Percentiles rank a stretch among this genome's conserved stretches.
Conservation (phyloP, 2,113 vertebrate species). For the Oxyura jamaicensis region DNA sequence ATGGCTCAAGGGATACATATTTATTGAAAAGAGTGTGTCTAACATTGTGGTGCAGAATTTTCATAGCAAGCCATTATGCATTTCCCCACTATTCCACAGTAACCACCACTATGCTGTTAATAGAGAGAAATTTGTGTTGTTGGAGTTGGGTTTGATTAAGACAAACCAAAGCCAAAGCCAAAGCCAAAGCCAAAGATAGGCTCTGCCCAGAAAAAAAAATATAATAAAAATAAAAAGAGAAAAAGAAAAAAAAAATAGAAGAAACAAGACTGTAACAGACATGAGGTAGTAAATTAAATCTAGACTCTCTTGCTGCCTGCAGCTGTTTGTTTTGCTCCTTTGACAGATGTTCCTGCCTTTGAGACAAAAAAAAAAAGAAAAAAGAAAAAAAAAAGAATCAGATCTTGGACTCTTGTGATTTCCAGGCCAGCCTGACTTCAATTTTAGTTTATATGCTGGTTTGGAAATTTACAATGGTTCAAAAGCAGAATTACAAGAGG, state of each 20-base stretch:
- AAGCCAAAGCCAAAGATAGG: neutral
- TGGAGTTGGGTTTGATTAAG: neutral
- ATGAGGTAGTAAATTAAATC: neutral
- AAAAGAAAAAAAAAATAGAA: neutral
- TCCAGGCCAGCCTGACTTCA: neutral
- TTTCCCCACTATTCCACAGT: neutral
- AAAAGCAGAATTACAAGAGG: neutral
- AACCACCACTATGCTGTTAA: neutral
- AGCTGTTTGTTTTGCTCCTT: neutral
- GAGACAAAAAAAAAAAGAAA: neutral
- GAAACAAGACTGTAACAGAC: neutral
- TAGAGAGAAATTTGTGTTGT: neutral
- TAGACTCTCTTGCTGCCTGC: neutral
- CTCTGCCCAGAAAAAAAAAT: neutral
- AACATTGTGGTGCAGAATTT: neutral
- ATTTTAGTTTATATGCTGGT: neutral
- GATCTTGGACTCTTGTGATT: neutral
- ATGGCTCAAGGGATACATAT: neutral
- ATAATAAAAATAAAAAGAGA: neutral
- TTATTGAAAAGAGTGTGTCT: neutral
- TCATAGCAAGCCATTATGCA: neutral
- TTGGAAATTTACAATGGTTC: neutral
- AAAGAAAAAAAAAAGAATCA: neutral
- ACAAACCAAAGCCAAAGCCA: neutral
- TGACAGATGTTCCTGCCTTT: constrained; percentile 12